Conservation (phyloP, 2,113 vertebrate species). For the Canis aureus region DNA sequence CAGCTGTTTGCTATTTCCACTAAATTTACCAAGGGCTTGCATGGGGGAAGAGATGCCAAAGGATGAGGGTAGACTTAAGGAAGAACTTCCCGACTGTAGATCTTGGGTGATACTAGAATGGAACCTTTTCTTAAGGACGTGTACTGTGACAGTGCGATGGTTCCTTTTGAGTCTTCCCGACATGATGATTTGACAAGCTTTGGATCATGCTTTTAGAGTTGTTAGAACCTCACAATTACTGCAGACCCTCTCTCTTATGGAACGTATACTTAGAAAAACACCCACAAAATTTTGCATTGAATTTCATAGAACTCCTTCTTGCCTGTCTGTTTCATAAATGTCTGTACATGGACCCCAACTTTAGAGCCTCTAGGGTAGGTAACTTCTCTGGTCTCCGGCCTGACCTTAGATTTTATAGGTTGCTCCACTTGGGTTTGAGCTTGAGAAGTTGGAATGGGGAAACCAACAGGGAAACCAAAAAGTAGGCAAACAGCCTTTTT, state of each 20-base stretch:
- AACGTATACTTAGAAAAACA: background rate
- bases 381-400: background rate
- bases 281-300: background rate
- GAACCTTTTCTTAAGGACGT: background rate
- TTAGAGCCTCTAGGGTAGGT: background rate
- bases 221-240: background rate
- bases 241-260: background rate
- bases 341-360: background rate
- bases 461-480: background rate
- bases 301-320: background rate
- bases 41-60: constrained; percentile 31
- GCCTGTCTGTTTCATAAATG: background rate
- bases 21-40: constrained; percentile 74
- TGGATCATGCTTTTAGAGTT: background rate
- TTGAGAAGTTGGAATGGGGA: background rate
- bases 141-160: background rate
- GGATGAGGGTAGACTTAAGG: constrained; percentile 64
- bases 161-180: background rate
- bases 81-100: constrained; percentile 64
- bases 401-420: constrained; percentile 33
- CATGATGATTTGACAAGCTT: background rate
- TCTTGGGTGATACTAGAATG: background rate
- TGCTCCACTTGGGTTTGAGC: constrained; percentile 34
- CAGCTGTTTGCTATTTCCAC: constrained; percentile 82
- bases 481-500: background rate